These are phyloP conservation scores for Prionace glauca DNA, from an alignment of 2,797 vertebrate genomes.

Conservation along the genomic window DNA sequence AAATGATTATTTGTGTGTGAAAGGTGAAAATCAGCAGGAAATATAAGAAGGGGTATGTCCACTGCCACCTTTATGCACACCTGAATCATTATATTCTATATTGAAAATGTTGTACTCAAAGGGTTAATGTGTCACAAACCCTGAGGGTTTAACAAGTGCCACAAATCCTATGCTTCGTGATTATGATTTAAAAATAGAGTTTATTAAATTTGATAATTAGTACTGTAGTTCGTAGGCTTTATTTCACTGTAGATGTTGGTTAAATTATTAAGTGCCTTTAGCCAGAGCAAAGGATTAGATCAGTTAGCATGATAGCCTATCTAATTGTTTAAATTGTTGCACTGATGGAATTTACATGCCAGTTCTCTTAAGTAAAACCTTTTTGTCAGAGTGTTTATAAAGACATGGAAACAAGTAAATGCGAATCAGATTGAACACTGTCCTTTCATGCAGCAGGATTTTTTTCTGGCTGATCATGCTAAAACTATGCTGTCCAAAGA, in stretches of 20 bases:
- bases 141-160: not conserved
- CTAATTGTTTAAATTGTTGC: not conserved
- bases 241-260: not conserved
- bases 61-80: not conserved
- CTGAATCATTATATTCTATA: not conserved
- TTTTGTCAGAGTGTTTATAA: not conserved
- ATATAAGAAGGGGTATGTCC: not conserved
- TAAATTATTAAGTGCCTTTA: constrained; percentile 6
- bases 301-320: not conserved
- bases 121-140: not conserved
- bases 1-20: not conserved
- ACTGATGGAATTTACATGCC: not conserved
- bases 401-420: not conserved
- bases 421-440: not conserved
- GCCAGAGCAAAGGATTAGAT: not conserved
- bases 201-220: not conserved
- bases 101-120: not conserved
- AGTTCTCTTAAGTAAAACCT: not conserved
- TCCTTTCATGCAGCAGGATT: not conserved
- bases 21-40: not conserved
- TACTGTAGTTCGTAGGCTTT: not conserved
- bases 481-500: not conserved
- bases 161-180: not conserved
- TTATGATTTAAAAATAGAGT: not conserved
- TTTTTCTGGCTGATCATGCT: not conserved